These are phyloP conservation scores for Myopa tessellatipennis DNA, from an alignment of 2,888 invertebrate genomes.

Conservation along the genomic window DNA sequence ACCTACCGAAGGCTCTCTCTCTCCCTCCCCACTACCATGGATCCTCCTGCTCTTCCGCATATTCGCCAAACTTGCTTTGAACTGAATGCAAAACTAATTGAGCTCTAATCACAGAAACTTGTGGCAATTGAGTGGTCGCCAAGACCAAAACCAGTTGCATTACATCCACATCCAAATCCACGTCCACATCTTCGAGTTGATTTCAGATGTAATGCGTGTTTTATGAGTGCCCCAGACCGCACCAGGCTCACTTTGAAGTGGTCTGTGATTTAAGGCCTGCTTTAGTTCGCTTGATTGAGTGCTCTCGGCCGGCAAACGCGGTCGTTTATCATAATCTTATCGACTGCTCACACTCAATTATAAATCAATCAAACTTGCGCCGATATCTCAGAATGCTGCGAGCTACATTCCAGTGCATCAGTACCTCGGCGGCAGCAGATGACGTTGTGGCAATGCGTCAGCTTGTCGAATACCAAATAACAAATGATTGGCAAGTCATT, in stretches of 20 bases:
- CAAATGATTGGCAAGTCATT: no score
- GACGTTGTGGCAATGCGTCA: neutral
- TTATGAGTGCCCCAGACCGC: no score
- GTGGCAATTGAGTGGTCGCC: no score
- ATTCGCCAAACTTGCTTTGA: no score
- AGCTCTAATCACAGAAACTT: no score
- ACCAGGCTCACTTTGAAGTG: no score
- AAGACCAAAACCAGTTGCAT: neutral
- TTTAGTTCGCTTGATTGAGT: neutral
- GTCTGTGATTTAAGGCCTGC: neutral
- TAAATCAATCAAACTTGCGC: constrained; percentile 63
- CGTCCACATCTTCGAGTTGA: neutral
- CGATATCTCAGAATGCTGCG: constrained; percentile 28
- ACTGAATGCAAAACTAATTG: no score
- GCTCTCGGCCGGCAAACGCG: neutral
- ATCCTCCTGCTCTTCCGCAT: no score
- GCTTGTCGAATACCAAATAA: no score
- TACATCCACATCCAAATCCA: neutral
- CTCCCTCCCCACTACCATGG: no score
- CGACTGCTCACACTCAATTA: constrained; percentile 64
- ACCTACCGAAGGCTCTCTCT: no score
- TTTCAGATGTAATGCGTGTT: neutral
- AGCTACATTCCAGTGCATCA: neutral
- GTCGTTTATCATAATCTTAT: constrained; percentile 65
- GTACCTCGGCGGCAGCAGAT: neutral